Evolutionary conservation across 2,113 vertebrate genomes (phyloP).

Genomic region (Herpetotheres cachinnans): DNA sequence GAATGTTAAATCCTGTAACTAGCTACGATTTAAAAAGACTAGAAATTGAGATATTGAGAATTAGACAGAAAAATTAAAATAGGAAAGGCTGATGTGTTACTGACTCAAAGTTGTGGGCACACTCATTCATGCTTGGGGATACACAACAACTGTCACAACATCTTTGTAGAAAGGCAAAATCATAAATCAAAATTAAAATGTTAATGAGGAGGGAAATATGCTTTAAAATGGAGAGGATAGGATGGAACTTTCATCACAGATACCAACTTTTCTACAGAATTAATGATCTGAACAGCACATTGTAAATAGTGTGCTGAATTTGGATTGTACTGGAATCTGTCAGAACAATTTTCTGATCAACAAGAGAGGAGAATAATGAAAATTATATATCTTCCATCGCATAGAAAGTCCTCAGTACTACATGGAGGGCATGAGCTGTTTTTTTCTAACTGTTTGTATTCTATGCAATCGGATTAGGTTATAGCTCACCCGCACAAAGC

Average conservation of each 20-base stretch:
- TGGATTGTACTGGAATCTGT: background rate
- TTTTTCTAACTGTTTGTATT: background rate
- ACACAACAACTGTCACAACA: background rate
- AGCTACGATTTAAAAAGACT: conserved; percentile 48
- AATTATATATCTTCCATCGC: background rate
- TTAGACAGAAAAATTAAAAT: conserved; percentile 15
- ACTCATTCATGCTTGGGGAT: background rate
- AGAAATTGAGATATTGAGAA: background rate
- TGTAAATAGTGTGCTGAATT: background rate
- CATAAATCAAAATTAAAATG: background rate
- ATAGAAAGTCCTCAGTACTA: background rate
- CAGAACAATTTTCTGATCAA: background rate
- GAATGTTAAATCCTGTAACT: conserved; percentile 59
- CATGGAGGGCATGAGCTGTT: background rate
- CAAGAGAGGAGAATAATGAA: background rate
- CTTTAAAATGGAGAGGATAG: background rate
- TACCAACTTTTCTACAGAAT: background rate
- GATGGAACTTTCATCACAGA: background rate
- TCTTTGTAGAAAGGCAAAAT: background rate
- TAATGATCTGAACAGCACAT: background rate
- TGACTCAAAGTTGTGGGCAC: background rate
- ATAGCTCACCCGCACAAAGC: background rate
- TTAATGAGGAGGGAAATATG: background rate
- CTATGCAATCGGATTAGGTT: background rate
- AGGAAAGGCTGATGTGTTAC: background rate